These are phyloP conservation scores for Pandion haliaetus DNA, from an alignment of 2,113 vertebrate species.

Conservation along the genomic window DNA sequence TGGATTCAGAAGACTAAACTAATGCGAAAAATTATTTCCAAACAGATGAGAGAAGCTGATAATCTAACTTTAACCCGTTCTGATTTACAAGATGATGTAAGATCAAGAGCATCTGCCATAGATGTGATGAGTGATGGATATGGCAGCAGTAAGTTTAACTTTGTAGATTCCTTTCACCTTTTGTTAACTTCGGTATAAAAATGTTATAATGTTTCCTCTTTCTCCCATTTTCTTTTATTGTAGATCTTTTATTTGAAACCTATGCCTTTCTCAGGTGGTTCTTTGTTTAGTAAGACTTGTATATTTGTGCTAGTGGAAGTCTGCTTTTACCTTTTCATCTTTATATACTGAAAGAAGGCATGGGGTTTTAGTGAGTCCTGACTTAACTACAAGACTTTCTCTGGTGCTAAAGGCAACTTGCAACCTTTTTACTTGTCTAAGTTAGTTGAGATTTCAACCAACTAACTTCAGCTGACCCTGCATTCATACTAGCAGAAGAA, in stretches of 20 bases:
- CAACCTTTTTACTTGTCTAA: not conserved
- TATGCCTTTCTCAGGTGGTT: not conserved
- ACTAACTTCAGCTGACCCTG: not conserved
- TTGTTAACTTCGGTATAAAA: not conserved
- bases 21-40: not conserved
- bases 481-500: not conserved
- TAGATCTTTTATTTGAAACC: not conserved
- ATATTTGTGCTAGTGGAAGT: not conserved
- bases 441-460: not conserved
- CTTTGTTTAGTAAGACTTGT: not conserved
- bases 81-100: constrained; percentile 72
- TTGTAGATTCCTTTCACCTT: not conserved
- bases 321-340: not conserved
- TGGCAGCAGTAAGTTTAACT: constrained; percentile 81
- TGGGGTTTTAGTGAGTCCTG: not conserved
- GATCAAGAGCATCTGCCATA: constrained; percentile 69
- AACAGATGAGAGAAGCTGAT: constrained; percentile 78
- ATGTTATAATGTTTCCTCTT: not conserved
- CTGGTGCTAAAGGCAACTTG: not conserved
- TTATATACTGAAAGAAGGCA: not conserved
- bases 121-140: constrained; percentile 75
- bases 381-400: not conserved
- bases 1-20: not conserved
- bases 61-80: constrained; percentile 73
- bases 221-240: not conserved